Percentiles rank a stretch among this genome's conserved stretches.
These are phyloP conservation scores for Pangasianodon hypophthalmus DNA, from an alignment of 2,113 vertebrate genomes.

Conservation along the genomic window DNA sequence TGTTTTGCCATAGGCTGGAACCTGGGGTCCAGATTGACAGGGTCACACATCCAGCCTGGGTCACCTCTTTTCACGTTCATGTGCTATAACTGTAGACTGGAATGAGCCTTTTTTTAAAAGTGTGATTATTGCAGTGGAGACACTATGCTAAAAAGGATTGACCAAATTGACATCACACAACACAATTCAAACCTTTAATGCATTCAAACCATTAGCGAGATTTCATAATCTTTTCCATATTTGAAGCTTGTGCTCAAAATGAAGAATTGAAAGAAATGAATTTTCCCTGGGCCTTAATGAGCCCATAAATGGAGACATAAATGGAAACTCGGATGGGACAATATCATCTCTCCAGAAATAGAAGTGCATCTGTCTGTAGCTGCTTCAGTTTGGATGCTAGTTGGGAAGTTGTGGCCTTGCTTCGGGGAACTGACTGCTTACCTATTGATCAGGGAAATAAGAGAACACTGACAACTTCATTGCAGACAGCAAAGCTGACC, in stretches of 20 bases:
- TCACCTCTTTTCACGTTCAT: not conserved
- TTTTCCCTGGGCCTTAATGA: slow-evolving; percentile 12
- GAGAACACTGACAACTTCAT: slow-evolving; percentile 37
- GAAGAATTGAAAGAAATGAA: not conserved
- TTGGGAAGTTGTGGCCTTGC: slow-evolving; percentile 31
- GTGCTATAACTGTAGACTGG: not conserved
- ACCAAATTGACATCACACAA: not conserved
- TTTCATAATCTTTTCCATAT: slow-evolving; percentile 9
- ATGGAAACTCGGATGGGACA: slow-evolving; percentile 4
- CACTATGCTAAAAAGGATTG: not conserved
- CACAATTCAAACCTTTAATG: slow-evolving; percentile 16
- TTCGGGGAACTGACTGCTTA: slow-evolving; percentile 47
- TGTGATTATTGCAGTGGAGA: not conserved
- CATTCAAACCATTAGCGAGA: not conserved
- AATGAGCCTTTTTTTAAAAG: not conserved
- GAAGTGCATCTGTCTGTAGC: slow-evolving; percentile 34
- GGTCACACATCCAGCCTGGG: not conserved
- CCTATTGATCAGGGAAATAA: slow-evolving; percentile 50
- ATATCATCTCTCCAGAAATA: slow-evolving; percentile 15
- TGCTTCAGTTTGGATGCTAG: slow-evolving; percentile 34
- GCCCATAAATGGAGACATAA: not conserved
- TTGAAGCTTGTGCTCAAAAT: not conserved
- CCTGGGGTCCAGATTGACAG: not conserved
- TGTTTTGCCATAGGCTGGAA: not conserved
- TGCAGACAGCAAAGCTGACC: slow-evolving; percentile 31